A percentile compares a stretch with the other conserved stretches of the same genome.
These are phyloP conservation scores for Phenganax stokvisi DNA, from an alignment of 92 coral and sea anemone species.

Conservation along the genomic window DNA sequence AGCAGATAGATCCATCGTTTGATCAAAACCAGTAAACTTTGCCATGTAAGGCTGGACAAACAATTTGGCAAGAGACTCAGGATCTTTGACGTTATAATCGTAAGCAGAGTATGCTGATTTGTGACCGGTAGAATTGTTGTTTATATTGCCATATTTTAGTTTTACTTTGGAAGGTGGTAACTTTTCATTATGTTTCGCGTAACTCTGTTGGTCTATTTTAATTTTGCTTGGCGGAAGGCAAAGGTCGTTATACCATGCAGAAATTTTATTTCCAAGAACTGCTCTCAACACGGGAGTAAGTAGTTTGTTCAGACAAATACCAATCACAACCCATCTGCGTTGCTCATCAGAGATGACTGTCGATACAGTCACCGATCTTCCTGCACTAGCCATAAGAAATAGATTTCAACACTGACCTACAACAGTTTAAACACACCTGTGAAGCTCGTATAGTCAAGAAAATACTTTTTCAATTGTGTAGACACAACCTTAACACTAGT, in stretches of 20 bases:
- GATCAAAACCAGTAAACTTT: conserved; percentile 69
- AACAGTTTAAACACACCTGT: too few species aligned
- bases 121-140: conserved; percentile 54
- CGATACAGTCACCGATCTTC: neutral
- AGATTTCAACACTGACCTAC: neutral
- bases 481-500: too few species aligned
- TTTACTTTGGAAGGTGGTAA: conserved; percentile 35
- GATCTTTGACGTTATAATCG: conserved; percentile 61
- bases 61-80: conserved; percentile 64
- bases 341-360: conserved; percentile 34
- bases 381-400: conserved; percentile 7
- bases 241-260: neutral
- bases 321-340: conserved; percentile 53
- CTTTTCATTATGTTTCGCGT: neutral
- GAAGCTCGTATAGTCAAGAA: too few species aligned
- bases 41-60: conserved; percentile 76
- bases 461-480: too few species aligned
- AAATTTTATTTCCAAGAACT: neutral
- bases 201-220: conserved; percentile 24
- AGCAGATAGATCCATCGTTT: conserved; percentile 76
- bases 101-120: conserved; percentile 29
- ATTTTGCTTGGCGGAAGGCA: conserved; percentile 32
- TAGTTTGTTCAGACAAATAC: conserved; percentile 51
- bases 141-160: conserved; percentile 69
- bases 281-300: conserved; percentile 38